Percentiles rank a stretch among this genome's conserved stretches.
phyloP scores from a whole-genome alignment of 2,113 vertebrate species.

The Heloderma charlesbogerti region DNA sequence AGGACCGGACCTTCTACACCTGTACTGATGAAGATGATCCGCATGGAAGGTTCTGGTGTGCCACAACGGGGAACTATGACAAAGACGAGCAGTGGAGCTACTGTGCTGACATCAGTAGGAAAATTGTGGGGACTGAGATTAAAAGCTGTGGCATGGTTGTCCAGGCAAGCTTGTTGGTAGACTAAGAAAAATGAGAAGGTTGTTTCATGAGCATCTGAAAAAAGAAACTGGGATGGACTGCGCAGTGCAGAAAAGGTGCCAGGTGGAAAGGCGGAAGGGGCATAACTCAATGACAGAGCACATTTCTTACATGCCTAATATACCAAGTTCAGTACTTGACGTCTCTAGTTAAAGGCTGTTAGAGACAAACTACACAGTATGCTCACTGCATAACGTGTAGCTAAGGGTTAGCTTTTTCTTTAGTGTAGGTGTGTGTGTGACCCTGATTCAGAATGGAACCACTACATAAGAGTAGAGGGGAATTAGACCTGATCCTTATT shows the following conservation, averaged over 20 bases:
- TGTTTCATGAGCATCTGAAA: neutral
- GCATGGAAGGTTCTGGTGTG: slow-evolving; percentile 82
- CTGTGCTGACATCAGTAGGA: slow-evolving; percentile 64
- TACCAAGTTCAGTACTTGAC: neutral
- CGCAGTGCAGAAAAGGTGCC: neutral
- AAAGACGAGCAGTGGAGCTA: slow-evolving; percentile 78
- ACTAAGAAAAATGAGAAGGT: neutral
- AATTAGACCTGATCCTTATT: too few relatives aligned
- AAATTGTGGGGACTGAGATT: neutral
- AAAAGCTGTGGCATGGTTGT: neutral
- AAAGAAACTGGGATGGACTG: neutral
- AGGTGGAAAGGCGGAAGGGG: neutral
- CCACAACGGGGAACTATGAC: slow-evolving; percentile 82
- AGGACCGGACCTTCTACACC: slow-evolving; percentile 66
- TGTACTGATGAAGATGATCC: slow-evolving; percentile 81
- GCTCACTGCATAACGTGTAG: too few relatives aligned
- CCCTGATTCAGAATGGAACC: too few relatives aligned
- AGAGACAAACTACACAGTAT: too few relatives aligned
- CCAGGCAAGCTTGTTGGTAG: neutral
- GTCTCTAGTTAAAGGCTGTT: neutral
- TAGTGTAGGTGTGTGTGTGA: too few relatives aligned
- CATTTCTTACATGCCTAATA: neutral
- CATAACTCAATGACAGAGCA: neutral
- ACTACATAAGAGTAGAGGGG: too few relatives aligned
- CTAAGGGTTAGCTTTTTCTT: too few relatives aligned